These are phyloP conservation scores for Penaeus chinensis DNA, from an alignment of 1,140 invertebrate species.

Conservation along the genomic window DNA sequence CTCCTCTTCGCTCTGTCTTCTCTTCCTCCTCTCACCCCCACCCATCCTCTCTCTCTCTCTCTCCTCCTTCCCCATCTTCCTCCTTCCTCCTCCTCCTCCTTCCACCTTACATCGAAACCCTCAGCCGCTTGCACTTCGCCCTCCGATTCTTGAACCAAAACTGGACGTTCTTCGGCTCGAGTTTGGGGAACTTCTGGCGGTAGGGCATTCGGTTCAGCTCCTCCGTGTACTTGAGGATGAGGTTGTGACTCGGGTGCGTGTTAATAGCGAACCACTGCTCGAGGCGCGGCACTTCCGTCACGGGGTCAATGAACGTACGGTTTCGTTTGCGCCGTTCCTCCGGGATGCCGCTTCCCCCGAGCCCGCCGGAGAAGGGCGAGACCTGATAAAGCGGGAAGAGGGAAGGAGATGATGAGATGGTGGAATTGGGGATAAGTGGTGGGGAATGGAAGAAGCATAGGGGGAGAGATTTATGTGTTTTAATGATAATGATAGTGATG, in stretches of 20 bases:
- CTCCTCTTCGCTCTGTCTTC: no score
- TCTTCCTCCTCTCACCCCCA: no score
- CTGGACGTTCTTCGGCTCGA: conserved; percentile 98
- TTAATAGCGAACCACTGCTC: conserved; percentile 98
- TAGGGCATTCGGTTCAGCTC: conserved; percentile 93
- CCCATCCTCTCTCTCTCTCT: background rate
- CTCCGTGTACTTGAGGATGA: conserved; percentile 96
- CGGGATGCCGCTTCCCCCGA: conserved; percentile 66
- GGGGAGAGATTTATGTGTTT: no score
- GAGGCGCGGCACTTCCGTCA: conserved; percentile 94
- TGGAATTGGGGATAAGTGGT: background rate
- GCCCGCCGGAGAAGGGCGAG: conserved; percentile 59
- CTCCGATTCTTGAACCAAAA: conserved; percentile 86
- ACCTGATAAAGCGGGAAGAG: conserved; percentile 41
- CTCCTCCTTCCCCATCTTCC: conserved; percentile 22
- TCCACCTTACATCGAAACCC: conserved; percentile 57
- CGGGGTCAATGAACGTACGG: conserved; percentile 98
- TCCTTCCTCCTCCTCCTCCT: conserved; percentile 1
- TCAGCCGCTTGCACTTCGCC: conserved; percentile 86
- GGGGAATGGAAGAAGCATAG: conserved; percentile 13
- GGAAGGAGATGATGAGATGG: background rate
- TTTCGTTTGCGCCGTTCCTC: conserved; percentile 90
- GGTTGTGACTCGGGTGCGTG: conserved; percentile 95
- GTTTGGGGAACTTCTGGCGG: conserved; percentile 92
- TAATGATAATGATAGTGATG: no score